These are phyloP conservation scores for Sesamia nonagrioides DNA, from an alignment of 1,140 invertebrate genomes.

Conservation along the genomic window DNA sequence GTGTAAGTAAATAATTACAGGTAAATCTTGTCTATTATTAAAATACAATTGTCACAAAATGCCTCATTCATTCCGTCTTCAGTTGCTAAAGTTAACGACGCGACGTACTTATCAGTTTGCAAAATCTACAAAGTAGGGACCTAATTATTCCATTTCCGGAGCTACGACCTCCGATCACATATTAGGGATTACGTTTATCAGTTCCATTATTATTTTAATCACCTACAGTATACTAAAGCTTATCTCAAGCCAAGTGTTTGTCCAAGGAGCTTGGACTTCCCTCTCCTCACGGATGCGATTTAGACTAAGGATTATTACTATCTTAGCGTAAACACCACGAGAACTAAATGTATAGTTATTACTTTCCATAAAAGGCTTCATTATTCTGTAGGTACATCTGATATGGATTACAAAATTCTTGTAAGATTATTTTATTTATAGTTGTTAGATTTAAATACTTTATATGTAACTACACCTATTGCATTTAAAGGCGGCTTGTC, in stretches of 20 bases:
- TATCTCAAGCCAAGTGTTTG: slow-evolving; percentile 3
- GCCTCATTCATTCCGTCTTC: too few relatives aligned
- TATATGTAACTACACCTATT: too few relatives aligned
- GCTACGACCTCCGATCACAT: background rate
- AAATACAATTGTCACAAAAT: too few relatives aligned
- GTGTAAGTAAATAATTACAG: too few relatives aligned
- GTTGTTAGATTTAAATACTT: too few relatives aligned
- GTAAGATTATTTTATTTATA: too few relatives aligned
- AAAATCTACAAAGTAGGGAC: too few relatives aligned
- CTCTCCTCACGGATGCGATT: background rate
- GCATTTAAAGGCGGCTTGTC: too few relatives aligned
- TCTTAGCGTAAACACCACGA: slow-evolving; percentile 26
- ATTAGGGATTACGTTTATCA: background rate
- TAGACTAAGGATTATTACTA: slow-evolving; percentile 16
- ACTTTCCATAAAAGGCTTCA: background rate
- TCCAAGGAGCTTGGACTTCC: background rate
- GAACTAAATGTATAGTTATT: background rate
- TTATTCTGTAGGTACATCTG: background rate
- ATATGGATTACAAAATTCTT: background rate
- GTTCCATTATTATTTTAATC: background rate
- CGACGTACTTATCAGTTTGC: too few relatives aligned
- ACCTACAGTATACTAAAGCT: background rate
- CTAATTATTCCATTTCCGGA: background rate
- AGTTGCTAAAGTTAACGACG: too few relatives aligned
- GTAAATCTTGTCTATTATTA: too few relatives aligned